phyloP scores from a whole-genome alignment of 2,797 vertebrate species.

The Erethizon dorsatum region DNA sequence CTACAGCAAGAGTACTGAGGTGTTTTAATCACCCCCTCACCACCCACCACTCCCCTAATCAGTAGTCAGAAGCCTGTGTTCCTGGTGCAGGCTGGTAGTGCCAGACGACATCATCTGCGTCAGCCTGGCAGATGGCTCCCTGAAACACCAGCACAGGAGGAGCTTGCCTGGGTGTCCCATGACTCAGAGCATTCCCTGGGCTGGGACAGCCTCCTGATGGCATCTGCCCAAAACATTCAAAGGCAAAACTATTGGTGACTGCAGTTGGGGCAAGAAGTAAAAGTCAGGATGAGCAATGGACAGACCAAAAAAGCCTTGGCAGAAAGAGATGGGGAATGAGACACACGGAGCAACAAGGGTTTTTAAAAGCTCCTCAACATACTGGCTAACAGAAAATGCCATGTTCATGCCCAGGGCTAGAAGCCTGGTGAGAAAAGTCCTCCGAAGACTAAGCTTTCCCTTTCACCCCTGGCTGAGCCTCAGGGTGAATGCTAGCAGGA shows the following conservation, averaged over 20 bases:
- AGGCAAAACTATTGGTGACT: not conserved
- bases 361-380: not conserved
- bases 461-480: not conserved
- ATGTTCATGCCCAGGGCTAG: not conserved
- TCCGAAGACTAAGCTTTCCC: not conserved
- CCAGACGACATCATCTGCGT: not conserved
- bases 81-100: not conserved
- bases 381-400: not conserved
- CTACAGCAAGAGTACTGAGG: not conserved
- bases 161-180: not conserved
- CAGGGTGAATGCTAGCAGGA: not conserved
- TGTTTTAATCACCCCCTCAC: not conserved
- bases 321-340: not conserved
- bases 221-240: not conserved
- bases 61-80: not conserved
- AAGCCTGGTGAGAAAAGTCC: not conserved
- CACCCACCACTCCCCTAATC: not conserved
- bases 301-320: not conserved
- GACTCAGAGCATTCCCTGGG: not conserved
- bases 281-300: not conserved
- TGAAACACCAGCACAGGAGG: no score
- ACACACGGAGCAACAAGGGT: no score
- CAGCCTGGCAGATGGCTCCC: not conserved
- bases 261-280: not conserved
- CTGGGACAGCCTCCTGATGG: not conserved